phyloP scores from a whole-genome alignment of 1,140 invertebrate genomes.

The Cyclargus thomasi region DNA sequence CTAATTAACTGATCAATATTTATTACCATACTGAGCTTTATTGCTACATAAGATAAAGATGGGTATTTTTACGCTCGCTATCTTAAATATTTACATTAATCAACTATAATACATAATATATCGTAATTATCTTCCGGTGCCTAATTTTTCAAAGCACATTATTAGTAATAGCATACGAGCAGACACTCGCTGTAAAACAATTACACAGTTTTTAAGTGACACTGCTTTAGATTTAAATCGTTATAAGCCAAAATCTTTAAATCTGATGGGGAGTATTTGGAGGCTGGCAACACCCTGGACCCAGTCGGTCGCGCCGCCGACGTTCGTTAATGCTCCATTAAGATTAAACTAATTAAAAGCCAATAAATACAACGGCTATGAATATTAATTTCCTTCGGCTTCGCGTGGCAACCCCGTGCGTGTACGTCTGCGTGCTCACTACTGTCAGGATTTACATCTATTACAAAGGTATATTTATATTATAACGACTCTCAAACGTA shows the following conservation, averaged over 20 bases:
- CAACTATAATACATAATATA: too few species aligned
- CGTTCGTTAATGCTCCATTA: slow-evolving; percentile 73
- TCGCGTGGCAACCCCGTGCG: slow-evolving; percentile 42
- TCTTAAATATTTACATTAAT: too few species aligned
- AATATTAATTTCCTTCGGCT: slow-evolving; percentile 73
- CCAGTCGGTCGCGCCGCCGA: slow-evolving; percentile 52
- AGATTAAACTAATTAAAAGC: slow-evolving; percentile 75
- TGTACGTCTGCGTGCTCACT: slow-evolving; percentile 49
- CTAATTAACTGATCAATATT: too few species aligned
- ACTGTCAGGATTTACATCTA: slow-evolving; percentile 5
- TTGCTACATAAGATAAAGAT: too few species aligned
- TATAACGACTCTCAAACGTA: background rate
- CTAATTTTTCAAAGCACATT: too few species aligned
- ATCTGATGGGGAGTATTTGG: background rate
- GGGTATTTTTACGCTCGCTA: too few species aligned
- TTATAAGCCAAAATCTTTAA: background rate
- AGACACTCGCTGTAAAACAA: too few species aligned
- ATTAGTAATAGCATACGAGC: too few species aligned
- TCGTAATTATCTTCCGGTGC: too few species aligned
- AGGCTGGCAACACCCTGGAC: slow-evolving; percentile 49
- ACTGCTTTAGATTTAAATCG: too few species aligned
- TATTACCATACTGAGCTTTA: too few species aligned
- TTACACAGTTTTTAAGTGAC: too few species aligned
- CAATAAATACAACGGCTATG: slow-evolving; percentile 75
- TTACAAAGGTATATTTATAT: background rate